These are phyloP conservation scores for Myopa testacea DNA, from an alignment of 2,888 invertebrate species.

Conservation along the genomic window DNA sequence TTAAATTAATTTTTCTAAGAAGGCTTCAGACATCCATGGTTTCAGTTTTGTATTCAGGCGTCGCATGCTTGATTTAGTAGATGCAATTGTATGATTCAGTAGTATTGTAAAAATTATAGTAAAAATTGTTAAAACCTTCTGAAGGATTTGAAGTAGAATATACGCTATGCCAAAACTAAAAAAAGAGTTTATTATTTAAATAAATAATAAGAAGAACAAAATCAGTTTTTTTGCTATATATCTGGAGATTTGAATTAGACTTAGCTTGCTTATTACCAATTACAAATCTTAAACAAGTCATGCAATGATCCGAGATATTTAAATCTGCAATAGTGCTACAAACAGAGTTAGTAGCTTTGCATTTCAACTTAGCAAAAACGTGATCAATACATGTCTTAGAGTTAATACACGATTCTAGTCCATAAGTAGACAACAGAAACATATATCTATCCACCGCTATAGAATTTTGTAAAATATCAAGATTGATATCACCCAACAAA, in stretches of 20 bases:
- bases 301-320: too few relatives aligned
- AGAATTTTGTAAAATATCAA: slow-evolving; percentile 13
- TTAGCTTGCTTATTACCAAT: too few relatives aligned
- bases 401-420: slow-evolving; percentile 25
- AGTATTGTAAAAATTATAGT: too few relatives aligned
- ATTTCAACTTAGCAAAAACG: background rate
- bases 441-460: slow-evolving; percentile 10
- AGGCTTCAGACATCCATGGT: background rate
- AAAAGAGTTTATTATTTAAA: background rate
- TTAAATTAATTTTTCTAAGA: background rate
- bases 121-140: too few relatives aligned
- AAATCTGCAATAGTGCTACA: too few relatives aligned
- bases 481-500: too few relatives aligned
- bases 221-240: background rate
- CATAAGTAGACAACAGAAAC: slow-evolving; percentile 31
- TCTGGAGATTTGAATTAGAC: too few relatives aligned
- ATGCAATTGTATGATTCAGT: too few relatives aligned
- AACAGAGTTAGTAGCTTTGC: too few relatives aligned
- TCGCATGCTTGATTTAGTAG: too few relatives aligned
- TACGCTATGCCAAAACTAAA: background rate
- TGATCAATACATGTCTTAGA: slow-evolving; percentile 24
- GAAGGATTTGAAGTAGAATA: background rate
- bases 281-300: too few relatives aligned
- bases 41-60: background rate
- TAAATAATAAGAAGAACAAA: background rate